Percentiles rank a stretch among this genome's conserved stretches.
These are phyloP conservation scores for Oxyura jamaicensis DNA, from an alignment of 2,113 vertebrate genomes.

Conservation along the genomic window DNA sequence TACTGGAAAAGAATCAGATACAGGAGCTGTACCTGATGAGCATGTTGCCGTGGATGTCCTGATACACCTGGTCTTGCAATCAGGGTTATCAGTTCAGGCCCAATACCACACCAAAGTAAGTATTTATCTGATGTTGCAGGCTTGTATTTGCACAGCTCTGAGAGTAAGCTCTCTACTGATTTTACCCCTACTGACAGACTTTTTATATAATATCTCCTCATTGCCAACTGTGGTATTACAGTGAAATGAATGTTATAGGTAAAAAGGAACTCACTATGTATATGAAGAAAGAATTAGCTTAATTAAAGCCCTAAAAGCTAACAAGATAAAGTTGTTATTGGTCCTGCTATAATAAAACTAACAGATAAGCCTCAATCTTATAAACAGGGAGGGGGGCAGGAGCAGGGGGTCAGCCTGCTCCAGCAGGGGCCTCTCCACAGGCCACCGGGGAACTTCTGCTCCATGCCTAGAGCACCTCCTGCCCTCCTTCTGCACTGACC, in stretches of 20 bases:
- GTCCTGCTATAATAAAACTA: too few relatives aligned
- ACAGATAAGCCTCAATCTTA: too few relatives aligned
- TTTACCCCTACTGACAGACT: neutral
- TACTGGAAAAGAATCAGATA: too few relatives aligned
- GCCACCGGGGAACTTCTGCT: too few relatives aligned
- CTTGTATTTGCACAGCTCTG: rapidly evolving
- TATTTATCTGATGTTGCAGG: neutral
- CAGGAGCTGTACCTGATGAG: neutral
- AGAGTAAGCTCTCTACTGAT: neutral
- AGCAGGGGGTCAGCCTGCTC: too few relatives aligned
- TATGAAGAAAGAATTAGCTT: neutral
- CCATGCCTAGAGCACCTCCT: too few relatives aligned
- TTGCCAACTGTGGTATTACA: rapidly evolving
- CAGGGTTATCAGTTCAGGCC: neutral
- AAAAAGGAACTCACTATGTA: neutral
- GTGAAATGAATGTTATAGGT: neutral
- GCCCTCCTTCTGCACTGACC: too few relatives aligned
- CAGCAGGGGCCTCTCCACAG: too few relatives aligned
- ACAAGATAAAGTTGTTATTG: too few relatives aligned
- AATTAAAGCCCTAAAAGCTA: neutral
- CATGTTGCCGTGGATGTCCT: neutral
- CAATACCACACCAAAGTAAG: neutral
- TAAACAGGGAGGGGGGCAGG: too few relatives aligned
- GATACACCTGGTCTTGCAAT: neutral
- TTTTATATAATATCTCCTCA: neutral